Evolutionary conservation across 1,140 invertebrate genomes (phyloP).

Genomic region (Hirudo medicinalis): DNA sequence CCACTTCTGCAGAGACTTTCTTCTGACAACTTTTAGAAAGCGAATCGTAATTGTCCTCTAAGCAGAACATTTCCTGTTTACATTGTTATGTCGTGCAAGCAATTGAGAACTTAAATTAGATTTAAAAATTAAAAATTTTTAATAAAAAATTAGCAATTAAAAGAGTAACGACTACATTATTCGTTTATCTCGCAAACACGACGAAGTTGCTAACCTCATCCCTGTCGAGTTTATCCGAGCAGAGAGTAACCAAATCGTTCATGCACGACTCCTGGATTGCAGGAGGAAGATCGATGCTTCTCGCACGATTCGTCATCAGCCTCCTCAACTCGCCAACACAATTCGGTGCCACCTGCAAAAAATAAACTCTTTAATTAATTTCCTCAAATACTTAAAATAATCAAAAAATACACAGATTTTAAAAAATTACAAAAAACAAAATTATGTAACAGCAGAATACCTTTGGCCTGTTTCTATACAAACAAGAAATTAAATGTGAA

Average conservation of each 20-base stretch:
- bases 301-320: slow-evolving; percentile 78
- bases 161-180: neutral
- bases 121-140: too few species aligned
- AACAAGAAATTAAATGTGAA: too few species aligned
- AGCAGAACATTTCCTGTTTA: slow-evolving; percentile 59
- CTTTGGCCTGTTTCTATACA: too few species aligned
- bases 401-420: too few species aligned
- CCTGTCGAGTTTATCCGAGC: slow-evolving; percentile 61
- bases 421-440: too few species aligned
- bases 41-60: slow-evolving; percentile 75
- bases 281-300: slow-evolving; percentile 79
- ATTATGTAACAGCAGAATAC: too few species aligned
- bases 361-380: too few species aligned
- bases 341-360: slow-evolving; percentile 24
- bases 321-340: slow-evolving; percentile 63
- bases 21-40: slow-evolving; percentile 53
- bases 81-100: too few species aligned
- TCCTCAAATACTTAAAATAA: too few species aligned
- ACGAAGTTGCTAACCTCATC: slow-evolving; percentile 49
- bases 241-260: slow-evolving; percentile 65
- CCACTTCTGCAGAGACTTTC: slow-evolving; percentile 71
- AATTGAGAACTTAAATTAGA: neutral
- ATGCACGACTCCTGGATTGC: slow-evolving; percentile 82
- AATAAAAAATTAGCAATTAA: too few species aligned
- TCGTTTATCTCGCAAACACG: neutral